Evolutionary conservation across 2,113 vertebrate genomes (phyloP).

Genomic region (Globicephala melas): DNA sequence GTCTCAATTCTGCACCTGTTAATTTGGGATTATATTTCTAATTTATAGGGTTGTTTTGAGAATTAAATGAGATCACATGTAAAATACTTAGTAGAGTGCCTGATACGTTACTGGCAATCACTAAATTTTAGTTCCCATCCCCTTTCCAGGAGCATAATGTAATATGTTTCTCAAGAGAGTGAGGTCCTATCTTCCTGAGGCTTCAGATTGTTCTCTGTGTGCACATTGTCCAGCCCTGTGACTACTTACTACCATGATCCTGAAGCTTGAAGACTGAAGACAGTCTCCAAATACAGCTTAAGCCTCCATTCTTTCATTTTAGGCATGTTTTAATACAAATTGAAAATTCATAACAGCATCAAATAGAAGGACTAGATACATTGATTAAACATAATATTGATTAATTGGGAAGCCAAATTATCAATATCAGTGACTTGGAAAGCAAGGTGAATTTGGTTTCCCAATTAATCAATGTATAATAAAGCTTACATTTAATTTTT

Average conservation of each 20-base stretch:
- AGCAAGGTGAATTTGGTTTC: neutral
- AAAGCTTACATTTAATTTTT: neutral
- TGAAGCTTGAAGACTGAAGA: neutral
- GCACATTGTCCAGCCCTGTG: neutral
- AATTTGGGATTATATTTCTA: neutral
- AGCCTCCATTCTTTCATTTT: neutral
- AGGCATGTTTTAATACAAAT: neutral
- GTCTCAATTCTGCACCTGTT: neutral
- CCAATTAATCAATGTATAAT: neutral
- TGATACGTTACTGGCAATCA: neutral
- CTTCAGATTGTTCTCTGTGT: neutral
- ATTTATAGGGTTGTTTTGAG: constrained; percentile 16
- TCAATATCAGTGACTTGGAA: neutral
- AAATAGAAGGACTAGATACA: neutral
- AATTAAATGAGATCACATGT: neutral
- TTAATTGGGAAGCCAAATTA: neutral
- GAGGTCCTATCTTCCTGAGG: neutral
- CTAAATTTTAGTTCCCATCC: neutral
- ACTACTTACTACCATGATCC: neutral
- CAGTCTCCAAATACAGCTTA: neutral
- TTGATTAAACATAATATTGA: neutral
- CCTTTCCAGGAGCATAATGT: neutral
- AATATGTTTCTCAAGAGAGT: neutral
- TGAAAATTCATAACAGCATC: neutral
- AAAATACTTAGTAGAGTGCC: neutral